Base-by-base conservation (phyloP, 2,888 invertebrate genomes). In the Silvanus unidentatus region DNA sequence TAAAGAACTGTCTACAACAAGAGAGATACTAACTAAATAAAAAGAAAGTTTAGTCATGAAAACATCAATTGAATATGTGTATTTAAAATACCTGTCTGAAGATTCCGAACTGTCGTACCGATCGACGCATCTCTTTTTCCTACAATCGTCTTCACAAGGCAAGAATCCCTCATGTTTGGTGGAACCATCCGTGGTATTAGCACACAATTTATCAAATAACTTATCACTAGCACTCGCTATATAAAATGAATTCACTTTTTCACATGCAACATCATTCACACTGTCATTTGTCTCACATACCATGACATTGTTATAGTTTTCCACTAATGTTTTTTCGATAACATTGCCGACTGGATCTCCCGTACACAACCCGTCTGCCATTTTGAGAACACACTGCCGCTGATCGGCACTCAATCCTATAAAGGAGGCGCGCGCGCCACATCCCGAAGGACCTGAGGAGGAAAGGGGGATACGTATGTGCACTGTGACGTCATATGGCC, bases 101-200 rank as follows among this genome's bases (percentile, higher is more conserved):
- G 90, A 90, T 77, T 91, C 91, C 66, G 90, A 90, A 74, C 90
- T 91, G 79, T 92, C 91, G 78, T 88, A 91, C 77, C 90, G 82
- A 81, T 91, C 89, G 72, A 87, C 79, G 75, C 90, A 88, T 75
- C 91, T 80, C 76, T 88, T 90, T 75, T 85, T 87, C 72, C 84
- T 80, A 69, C 80, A 83, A 62, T 80, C 81, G 48, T 63, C 62
- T 55, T 60, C 49, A 40, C 50, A 50, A 45, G 52, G 44, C 48
- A 50, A 54, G 59, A 68, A 63, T 60, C 65, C 67, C 62, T 67
- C 68, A 59, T 65, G 60, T 53, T 55, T 54, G 48, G 47, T 16
- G 45, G 46, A 43, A 48, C 50, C 52, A 53, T 53, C 44, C 4
- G 32, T 32, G 10, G 32, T 32, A 41, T 54, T 52, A 56, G 43